phyloP scores from a whole-genome alignment of 2,888 invertebrate species.

The Napeogenes sylphis region DNA sequence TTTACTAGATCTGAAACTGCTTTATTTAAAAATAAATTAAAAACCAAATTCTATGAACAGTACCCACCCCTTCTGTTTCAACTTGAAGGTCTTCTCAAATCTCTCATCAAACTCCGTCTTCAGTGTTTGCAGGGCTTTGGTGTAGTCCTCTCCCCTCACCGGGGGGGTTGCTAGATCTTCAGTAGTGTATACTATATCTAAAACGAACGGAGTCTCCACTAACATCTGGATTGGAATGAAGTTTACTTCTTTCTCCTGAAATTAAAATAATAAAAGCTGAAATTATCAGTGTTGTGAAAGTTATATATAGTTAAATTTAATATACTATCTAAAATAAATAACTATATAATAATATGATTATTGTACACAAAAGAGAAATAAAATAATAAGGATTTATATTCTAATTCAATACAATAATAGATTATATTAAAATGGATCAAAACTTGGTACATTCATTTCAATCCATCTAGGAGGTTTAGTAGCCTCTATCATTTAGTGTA shows the following conservation, averaged over 20 bases:
- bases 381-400: too few species aligned
- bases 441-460: too few species aligned
- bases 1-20: too few species aligned
- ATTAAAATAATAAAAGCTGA: slow-evolving; percentile 13
- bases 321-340: too few species aligned
- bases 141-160: slow-evolving; percentile 80
- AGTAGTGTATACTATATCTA: slow-evolving; percentile 91
- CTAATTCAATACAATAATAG: too few species aligned
- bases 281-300: neutral
- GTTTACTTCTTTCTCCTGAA: slow-evolving; percentile 77
- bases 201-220: slow-evolving; percentile 85
- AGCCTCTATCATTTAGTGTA: too few species aligned
- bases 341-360: too few species aligned
- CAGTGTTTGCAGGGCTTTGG: slow-evolving; percentile 79
- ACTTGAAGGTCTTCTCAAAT: slow-evolving; percentile 88
- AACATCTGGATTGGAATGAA: slow-evolving; percentile 88
- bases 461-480: too few species aligned
- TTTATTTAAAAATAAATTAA: too few species aligned
- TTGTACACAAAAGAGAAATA: too few species aligned
- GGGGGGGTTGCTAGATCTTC: slow-evolving; percentile 78
- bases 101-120: slow-evolving; percentile 82
- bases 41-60: neutral
- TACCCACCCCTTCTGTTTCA: slow-evolving; percentile 83
- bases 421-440: too few species aligned
- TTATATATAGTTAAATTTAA: neutral